Base-by-base conservation (phyloP, 2,113 vertebrate species). In the Ancistrus triradiatus region DNA sequence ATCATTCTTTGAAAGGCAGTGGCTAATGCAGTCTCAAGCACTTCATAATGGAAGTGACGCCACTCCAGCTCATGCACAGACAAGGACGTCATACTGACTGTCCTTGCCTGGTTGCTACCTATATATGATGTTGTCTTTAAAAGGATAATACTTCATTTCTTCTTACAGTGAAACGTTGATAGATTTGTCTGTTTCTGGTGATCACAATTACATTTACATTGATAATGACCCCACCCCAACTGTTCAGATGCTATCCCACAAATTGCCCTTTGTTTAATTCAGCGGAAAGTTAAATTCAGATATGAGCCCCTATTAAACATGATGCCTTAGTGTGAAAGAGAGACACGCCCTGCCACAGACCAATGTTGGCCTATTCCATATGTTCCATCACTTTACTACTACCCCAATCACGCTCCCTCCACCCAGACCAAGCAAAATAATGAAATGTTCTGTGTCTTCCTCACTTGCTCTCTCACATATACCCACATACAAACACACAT, bases 1-100 rank as follows among this genome's bases (percentile, higher is more conserved):
- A 68, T n/a, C 59, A 53, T 24, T 57, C 44, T 53, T 63, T 63
- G 40, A 63, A 61, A 52, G 25, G 51, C 33, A 50, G 43, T 17
- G 37, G 55, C 68, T 74, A 67, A 74, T 70, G 59, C 25, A 64
- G n/a, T n/a, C n/a, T n/a, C n/a, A n/a, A n/a, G 27, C 27, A 31
- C 27, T 31, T 3, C 27, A 4, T 31, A 31, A 31, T 31, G 27
- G 3, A 7, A n/a, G n/a, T n/a, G n/a, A n/a, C n/a, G n/a, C n/a
- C n/a, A n/a, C n/a, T n/a, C n/a, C n/a, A 4, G 27, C 27, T 31
- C 27, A 31, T 31, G 7, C 27, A n/a, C n/a, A 31, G 3, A 31
- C 27, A 7, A 31, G 27, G 27, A 31, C n/a, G n/a, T n/a, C n/a
- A n/a, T n/a, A n/a, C n/a, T n/a, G n/a, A n/a, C n/a, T n/a, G n/a